phyloP scores from a whole-genome alignment of 1,140 invertebrate species.

The Babylonia areolata region DNA sequence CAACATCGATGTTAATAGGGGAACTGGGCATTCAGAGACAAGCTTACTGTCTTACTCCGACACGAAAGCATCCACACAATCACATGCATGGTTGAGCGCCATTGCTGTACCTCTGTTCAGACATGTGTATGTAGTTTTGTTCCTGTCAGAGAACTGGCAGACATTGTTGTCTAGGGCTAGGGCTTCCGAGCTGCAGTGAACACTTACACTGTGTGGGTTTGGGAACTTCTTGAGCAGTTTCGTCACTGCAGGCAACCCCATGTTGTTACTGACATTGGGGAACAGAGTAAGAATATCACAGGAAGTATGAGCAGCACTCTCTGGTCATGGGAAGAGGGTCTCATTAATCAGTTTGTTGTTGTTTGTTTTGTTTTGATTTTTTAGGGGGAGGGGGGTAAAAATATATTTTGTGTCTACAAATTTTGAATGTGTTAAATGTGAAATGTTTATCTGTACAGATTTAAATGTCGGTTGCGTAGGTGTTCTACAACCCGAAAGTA shows the following conservation, averaged over 20 bases:
- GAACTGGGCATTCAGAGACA: neutral
- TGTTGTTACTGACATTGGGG: neutral
- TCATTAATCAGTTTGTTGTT: neutral
- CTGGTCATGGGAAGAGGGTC: neutral
- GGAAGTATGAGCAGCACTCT: neutral
- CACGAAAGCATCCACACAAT: neutral
- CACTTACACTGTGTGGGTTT: no score
- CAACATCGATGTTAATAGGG: neutral
- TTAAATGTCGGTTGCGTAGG: neutral
- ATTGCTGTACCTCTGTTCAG: neutral
- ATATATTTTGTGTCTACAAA: no score
- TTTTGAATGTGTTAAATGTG: neutral
- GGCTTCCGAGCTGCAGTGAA: neutral
- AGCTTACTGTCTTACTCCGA: neutral
- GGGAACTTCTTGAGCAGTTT: neutral
- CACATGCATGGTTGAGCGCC: neutral
- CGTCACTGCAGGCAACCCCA: neutral
- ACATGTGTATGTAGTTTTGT: neutral
- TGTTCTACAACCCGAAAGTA: neutral
- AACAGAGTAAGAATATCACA: neutral
- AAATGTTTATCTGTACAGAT: neutral
- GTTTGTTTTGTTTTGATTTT: neutral
- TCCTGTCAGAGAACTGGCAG: neutral
- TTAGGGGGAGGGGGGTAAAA: neutral
- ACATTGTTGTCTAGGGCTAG: neutral